Conservation (phyloP, 2,888 invertebrate species). For the Aethes cnicana region DNA sequence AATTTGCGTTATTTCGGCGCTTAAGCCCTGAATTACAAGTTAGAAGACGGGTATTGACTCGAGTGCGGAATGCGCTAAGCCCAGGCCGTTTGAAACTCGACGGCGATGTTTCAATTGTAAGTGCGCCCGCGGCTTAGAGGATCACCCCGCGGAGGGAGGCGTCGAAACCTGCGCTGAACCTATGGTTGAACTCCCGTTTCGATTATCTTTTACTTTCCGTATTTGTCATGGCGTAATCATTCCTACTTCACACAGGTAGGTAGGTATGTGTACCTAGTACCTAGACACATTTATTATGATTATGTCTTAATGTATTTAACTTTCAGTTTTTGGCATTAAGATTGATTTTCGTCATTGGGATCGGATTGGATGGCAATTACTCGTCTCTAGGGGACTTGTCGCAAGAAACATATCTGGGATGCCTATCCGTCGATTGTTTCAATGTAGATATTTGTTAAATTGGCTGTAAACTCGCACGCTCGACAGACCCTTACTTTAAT, state of each 20-base stretch:
- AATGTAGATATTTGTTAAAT: constrained; percentile 50
- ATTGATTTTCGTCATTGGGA: no score
- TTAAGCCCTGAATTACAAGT: constrained; percentile 74
- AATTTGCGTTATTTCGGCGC: constrained; percentile 77
- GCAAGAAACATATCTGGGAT: constrained; percentile 8
- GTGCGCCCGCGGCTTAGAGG: constrained; percentile 68
- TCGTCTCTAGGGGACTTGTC: not conserved
- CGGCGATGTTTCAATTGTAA: constrained; percentile 71
- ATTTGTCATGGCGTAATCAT: constrained; percentile 44
- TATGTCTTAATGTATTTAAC: no score
- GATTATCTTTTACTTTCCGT: no score
- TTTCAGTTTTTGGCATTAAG: no score
- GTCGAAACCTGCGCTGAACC: constrained; percentile 70
- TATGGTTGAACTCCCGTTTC: constrained; percentile 68
- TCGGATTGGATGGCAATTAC: no score
- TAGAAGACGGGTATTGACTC: constrained; percentile 71
- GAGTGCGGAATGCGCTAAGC: constrained; percentile 72
- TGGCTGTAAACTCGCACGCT: constrained; percentile 53
- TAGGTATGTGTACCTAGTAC: no score
- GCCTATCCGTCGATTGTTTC: constrained; percentile 41
- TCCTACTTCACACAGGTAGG: no score
- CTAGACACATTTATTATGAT: no score
- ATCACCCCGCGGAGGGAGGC: constrained; percentile 56
- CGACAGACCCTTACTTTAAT: constrained; percentile 52
- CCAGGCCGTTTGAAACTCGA: constrained; percentile 66